phyloP scores from a whole-genome alignment of 2,113 vertebrate species.

The Bubo scandiacus region DNA sequence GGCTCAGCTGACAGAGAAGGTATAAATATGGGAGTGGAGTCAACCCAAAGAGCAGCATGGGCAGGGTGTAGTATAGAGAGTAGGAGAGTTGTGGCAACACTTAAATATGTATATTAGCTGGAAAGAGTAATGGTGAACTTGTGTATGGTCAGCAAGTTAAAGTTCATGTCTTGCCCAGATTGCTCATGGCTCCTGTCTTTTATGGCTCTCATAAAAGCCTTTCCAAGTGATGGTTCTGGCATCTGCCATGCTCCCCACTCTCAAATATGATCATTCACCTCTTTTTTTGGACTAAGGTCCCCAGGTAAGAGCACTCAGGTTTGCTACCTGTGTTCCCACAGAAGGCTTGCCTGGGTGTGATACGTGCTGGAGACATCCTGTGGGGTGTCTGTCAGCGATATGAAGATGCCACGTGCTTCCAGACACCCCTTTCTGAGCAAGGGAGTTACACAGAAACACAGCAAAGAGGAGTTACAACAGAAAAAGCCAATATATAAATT shows the following conservation, averaged over 20 bases:
- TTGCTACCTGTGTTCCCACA: neutral
- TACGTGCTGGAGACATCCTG: neutral
- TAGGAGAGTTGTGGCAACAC: neutral
- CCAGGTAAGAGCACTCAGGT: neutral
- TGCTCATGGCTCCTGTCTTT: neutral
- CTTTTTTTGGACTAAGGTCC: neutral
- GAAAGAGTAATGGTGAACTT: neutral
- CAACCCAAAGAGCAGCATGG: neutral
- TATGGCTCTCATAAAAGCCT: neutral
- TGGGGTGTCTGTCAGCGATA: neutral
- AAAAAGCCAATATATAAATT: neutral
- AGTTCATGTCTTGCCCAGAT: neutral
- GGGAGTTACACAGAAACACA: neutral
- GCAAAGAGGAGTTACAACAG: neutral
- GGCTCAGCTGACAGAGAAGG: neutral
- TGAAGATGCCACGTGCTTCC: neutral
- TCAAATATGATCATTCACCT: neutral
- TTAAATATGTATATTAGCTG: neutral
- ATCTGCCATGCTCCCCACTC: neutral
- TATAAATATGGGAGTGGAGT: neutral
- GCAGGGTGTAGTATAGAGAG: neutral
- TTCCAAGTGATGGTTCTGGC: neutral
- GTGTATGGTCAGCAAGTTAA: fast-evolving
- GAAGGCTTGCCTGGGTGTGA: neutral
- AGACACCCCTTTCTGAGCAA: neutral